Base-by-base conservation (phyloP, 2,113 vertebrate genomes). In the Ascaphus truei region DNA sequence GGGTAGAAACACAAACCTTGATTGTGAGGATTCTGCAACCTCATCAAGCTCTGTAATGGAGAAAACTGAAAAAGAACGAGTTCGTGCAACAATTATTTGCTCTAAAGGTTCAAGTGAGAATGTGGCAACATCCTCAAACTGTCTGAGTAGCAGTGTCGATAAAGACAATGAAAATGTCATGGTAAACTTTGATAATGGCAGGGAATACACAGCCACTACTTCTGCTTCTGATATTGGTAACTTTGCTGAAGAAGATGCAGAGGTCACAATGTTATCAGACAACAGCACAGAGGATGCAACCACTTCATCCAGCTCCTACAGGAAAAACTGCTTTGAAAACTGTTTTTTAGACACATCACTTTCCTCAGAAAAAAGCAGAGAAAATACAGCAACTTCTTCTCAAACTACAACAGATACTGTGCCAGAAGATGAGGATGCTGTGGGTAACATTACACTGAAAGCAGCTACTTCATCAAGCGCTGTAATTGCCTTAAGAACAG, bases 281-380 rank as follows among this genome's bases (percentile, higher is more conserved):
- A 71, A 71, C 15, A 71, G 67, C 26, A 61, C 61, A 52, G 67
- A 71, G 51, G 67, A 52, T 52, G 57, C 67, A 13, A 51, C 67
- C 3, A 61, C 67, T 41, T 41, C 65, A 18, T 68, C 67, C 23
- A 52, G 45, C n/a, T 27, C 30, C n/a, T 16, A 26, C 37, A 30
- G 22, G 26, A 36, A 7, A 63, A 20, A 13, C 7, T 23, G 22
- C 30, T 4, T 36, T 25, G 56, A 22, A 3, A 20, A 41, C 9
- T 13, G 2, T 36, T 30, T 66, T 37, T 26, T 25, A 22, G 63
- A 55, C 6, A 12, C 23, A 2, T n/a, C 7, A 5, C 22, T 27
- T 5, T 51, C 39, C 2, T 12, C 37, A 20, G 23, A 26, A 6
- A 43, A 18, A 26, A 23, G 22, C n/a, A 39, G 9, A 12, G 63